Evolutionary conservation across 2,888 invertebrate species (phyloP).

Genomic region (Calliphora vomitoria): DNA sequence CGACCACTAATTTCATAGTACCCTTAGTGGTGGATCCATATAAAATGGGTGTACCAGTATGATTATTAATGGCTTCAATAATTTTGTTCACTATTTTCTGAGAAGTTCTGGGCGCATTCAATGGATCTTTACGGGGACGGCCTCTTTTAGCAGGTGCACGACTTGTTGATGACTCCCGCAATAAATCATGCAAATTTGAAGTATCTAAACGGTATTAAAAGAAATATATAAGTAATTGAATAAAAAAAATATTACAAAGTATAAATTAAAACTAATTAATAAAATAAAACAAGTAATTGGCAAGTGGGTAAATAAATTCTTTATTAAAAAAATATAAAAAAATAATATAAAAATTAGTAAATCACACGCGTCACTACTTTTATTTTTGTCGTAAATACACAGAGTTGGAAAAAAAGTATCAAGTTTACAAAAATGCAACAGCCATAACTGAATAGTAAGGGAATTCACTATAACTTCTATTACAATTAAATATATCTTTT

Average conservation of each 20-base stretch:
- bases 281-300: constrained; percentile 64
- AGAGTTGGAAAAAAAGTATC: constrained; percentile 20
- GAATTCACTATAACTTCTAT: neutral
- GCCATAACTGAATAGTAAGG: neutral
- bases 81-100: constrained; percentile 78
- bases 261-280: neutral
- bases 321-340: constrained; percentile 50
- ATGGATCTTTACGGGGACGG: constrained; percentile 75
- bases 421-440: neutral
- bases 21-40: constrained; percentile 83
- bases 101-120: neutral
- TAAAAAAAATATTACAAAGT: neutral
- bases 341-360: constrained; percentile 23
- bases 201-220: constrained; percentile 26
- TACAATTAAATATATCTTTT: too few species aligned
- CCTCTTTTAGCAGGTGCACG: constrained; percentile 57
- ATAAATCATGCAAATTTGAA: neutral
- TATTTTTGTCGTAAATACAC: constrained; percentile 6
- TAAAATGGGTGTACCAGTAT: constrained; percentile 76
- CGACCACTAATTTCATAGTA: constrained; percentile 82
- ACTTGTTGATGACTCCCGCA: constrained; percentile 9
- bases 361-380: constrained; percentile 66
- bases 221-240: constrained; percentile 14
- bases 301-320: constrained; percentile 43
- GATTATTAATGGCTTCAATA: constrained; percentile 77